Conservation (phyloP, 2,113 vertebrate species). For the Podocnemis expansa region DNA sequence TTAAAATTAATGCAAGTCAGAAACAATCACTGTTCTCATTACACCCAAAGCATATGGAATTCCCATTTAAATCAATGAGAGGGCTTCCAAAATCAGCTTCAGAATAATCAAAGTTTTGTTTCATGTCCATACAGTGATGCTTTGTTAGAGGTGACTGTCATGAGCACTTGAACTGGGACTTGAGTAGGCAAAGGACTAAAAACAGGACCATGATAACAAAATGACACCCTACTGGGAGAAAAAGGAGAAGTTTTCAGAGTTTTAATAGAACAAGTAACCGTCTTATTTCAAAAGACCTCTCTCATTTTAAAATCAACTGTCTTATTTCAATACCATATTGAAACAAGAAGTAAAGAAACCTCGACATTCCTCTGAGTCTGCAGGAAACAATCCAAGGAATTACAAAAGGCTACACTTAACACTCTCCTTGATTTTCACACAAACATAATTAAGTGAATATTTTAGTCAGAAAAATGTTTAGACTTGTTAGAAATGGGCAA, state of each 20-base stretch:
- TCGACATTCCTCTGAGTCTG: not conserved
- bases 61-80: not conserved
- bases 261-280: not conserved
- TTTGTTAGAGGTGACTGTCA: too few relatives aligned
- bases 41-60: not conserved
- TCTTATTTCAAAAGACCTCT: not conserved
- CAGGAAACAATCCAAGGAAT: not conserved
- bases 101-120: fast-evolving
- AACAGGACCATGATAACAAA: not conserved
- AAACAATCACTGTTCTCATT: not conserved
- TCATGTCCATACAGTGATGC: not conserved
- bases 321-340: not conserved
- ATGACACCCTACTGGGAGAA: not conserved
- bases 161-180: too few relatives aligned
- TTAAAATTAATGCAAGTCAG: not conserved
- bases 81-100: not conserved
- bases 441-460: not conserved
- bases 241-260: not conserved
- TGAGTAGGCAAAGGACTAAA: too few relatives aligned
- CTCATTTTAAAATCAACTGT: not conserved
- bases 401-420: not conserved
- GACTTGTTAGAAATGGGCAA: not conserved
- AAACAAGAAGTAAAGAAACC: not conserved
- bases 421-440: not conserved
- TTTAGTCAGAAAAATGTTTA: not conserved